phyloP scores from a whole-genome alignment of 2,797 vertebrate genomes.

The Halcyon leucocephala region DNA sequence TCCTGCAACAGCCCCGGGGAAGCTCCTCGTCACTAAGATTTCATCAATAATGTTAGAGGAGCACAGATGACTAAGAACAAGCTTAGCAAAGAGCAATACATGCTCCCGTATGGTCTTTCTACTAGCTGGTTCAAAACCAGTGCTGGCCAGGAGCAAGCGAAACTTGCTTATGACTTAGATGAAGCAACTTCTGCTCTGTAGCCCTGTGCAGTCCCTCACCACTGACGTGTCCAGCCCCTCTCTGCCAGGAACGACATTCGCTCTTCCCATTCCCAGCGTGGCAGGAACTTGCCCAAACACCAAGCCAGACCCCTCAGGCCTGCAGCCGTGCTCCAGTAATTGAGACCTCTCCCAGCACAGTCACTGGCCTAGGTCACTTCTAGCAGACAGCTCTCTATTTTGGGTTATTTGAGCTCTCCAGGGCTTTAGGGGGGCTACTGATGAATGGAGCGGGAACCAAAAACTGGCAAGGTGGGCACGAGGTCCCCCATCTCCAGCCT shows the following conservation, averaged over 20 bases:
- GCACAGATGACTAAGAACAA: neutral
- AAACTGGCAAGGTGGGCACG: neutral
- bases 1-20: neutral
- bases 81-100: neutral
- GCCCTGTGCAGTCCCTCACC: fast-evolving
- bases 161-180: neutral
- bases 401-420: neutral
- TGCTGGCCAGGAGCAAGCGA: neutral
- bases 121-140: neutral
- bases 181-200: neutral
- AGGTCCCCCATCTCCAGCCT: neutral
- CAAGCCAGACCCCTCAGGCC: neutral
- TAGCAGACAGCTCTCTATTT: neutral
- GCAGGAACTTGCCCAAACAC: neutral
- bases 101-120: neutral
- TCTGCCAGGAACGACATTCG: fast-evolving
- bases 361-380: neutral
- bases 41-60: neutral
- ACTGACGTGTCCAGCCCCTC: neutral
- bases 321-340: neutral
- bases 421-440: fast-evolving
- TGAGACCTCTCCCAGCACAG: neutral
- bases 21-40: neutral
- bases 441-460: neutral
- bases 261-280: neutral